Base-by-base conservation (phyloP, 2,113 vertebrate genomes). In the Stictonetta naevosa region DNA sequence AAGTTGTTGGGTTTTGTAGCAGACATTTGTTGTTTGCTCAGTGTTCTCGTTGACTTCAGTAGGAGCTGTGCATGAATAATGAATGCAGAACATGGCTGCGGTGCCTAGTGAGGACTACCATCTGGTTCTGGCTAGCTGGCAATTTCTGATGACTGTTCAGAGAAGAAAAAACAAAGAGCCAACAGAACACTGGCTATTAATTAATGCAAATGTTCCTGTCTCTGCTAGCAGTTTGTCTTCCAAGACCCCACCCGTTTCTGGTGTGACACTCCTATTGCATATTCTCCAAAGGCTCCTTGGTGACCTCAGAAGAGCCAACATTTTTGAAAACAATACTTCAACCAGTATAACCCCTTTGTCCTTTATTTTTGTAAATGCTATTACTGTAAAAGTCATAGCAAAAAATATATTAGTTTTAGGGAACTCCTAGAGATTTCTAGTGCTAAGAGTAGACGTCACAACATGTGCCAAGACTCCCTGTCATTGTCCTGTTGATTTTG, bases 331-430 rank as follows among this genome's bases (percentile, higher is more conserved):
- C 11, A 20, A 11, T 17, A 23, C 34, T 79, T 64, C 56, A 77
- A 71, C 7, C 20, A 22, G 3, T 17, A 3, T 1, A 20, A 58
- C 26, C 7, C 22, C 14, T 34, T 72, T 7, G 20, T 28, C 13
- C 13, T 68, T 56, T 25, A 5, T 85, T 56, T 55, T n/a, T 33
- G n/a, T 48, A 52, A 36, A 22, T 23, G 13, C 16, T 53, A 3
- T 6, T 52, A 13, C 0, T 71, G 18, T 38, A 2, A 13, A 62
- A 42, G n/a, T 1, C 20, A 25, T 1, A 33, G 16, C 12, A 63
- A 44, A 58, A 82, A 26, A 21, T 2, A 0, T 0, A 0, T 13
- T 18, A 26, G 5, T 4, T 0, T 29, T 2, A 9, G 55, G 33
- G n/a, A 71, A 3, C 5, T n/a, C 31, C 21, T 28, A 5, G 69